Evolutionary conservation across 1,140 invertebrate species (phyloP).

Genomic region (Drosophila melanica): DNA sequence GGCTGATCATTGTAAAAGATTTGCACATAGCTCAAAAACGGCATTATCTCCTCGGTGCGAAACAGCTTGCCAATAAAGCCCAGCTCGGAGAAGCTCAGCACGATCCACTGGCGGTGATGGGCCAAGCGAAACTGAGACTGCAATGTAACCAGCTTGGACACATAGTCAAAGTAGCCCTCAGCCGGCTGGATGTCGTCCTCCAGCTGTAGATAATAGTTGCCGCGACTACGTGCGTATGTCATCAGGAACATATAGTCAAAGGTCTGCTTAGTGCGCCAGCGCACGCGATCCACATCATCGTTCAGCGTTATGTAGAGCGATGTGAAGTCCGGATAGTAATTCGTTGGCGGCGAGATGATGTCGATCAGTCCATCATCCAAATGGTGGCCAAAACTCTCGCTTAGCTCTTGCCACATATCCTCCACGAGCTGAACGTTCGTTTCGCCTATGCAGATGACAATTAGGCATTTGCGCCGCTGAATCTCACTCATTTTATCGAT

Average conservation of each 20-base stretch:
- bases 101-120: conserved; percentile 39
- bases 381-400: not conserved
- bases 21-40: conserved; percentile 19
- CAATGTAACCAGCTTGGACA: conserved; percentile 10
- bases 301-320: conserved; percentile 9
- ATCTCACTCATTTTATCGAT: conserved; percentile 16
- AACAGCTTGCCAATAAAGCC: conserved; percentile 54
- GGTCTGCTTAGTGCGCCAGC: conserved; percentile 43
- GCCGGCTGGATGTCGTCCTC: conserved; percentile 36
- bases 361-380: conserved; percentile 40
- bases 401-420: conserved; percentile 12
- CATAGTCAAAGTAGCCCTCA: conserved; percentile 34
- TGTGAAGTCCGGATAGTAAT: conserved; percentile 49
- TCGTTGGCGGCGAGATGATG: conserved; percentile 33
- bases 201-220: conserved; percentile 51
- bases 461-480: conserved; percentile 21
- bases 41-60: conserved; percentile 8
- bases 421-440: conserved; percentile 12
- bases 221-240: conserved; percentile 41
- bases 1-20: conserved; percentile 49
- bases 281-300: conserved; percentile 14
- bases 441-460: conserved; percentile 55
- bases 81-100: conserved; percentile 50
- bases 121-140: conserved; percentile 24
- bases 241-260: conserved; percentile 53